phyloP scores from a whole-genome alignment of 2,888 invertebrate species.

The Trissolcus japonicus region DNA sequence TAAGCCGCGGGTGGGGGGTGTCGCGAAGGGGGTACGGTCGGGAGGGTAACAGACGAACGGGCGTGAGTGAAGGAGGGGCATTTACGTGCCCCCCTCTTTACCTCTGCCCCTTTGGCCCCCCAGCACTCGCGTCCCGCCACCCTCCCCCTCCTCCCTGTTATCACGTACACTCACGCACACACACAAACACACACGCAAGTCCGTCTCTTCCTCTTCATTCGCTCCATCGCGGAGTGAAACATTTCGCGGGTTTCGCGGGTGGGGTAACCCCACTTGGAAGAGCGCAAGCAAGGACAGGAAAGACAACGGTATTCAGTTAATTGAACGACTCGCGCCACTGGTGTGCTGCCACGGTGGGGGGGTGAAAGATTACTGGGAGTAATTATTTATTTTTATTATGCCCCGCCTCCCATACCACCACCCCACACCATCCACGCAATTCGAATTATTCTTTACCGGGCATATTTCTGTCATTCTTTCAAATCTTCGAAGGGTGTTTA shows the following conservation, averaged over 20 bases:
- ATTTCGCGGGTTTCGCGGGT: constrained; percentile 73
- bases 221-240: constrained; percentile 68
- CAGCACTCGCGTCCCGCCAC: constrained; percentile 23
- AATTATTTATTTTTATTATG: constrained; percentile 76
- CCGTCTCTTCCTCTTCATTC: constrained; percentile 57
- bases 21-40: constrained; percentile 39
- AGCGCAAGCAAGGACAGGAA: constrained; percentile 62
- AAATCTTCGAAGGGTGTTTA: constrained; percentile 37
- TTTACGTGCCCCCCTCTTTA: constrained; percentile 44
- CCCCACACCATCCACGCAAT: constrained; percentile 15
- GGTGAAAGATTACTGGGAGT: constrained; percentile 73
- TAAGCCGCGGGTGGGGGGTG: constrained; percentile 42
- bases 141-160: constrained; percentile 22
- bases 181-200: constrained; percentile 22
- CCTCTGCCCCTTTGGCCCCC: constrained; percentile 38
- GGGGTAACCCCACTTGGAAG: constrained; percentile 53
- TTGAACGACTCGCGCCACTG: constrained; percentile 71
- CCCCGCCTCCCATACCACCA: constrained; percentile 66
- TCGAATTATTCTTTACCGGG: constrained; percentile 15
- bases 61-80: constrained; percentile 66
- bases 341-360: constrained; percentile 51
- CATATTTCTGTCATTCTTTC: constrained; percentile 44
- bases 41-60: constrained; percentile 63
- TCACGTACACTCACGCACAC: constrained; percentile 31
- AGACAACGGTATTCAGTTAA: constrained; percentile 73